Evolutionary conservation across 2,797 vertebrate species (phyloP).

Genomic region (Vireo griseus): DNA sequence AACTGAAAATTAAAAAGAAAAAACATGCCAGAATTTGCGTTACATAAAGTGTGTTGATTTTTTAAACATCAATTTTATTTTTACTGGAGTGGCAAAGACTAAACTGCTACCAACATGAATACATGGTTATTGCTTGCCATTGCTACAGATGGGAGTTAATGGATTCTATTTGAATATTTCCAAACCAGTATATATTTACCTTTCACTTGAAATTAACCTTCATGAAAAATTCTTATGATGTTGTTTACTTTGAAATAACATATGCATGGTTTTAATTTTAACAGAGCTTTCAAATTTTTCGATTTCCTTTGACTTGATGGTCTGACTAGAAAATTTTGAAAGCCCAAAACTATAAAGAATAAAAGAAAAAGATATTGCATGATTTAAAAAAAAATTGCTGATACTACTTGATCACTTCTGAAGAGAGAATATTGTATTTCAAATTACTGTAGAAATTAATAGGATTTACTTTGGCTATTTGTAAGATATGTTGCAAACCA

Average conservation of each 20-base stretch:
- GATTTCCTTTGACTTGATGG: neutral
- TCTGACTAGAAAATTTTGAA: neutral
- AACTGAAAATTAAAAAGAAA: neutral
- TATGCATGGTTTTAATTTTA: neutral
- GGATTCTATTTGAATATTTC: neutral
- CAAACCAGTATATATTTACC: neutral
- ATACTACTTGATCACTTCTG: neutral
- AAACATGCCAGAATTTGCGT: neutral
- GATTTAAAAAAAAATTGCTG: fast-evolving
- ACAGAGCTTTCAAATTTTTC: neutral
- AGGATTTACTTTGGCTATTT: neutral
- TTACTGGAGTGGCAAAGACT: neutral
- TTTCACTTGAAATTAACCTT: neutral
- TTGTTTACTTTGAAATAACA: neutral
- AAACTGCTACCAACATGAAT: neutral
- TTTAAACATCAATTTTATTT: neutral
- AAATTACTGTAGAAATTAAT: neutral
- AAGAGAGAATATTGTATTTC: neutral
- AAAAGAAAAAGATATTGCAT: neutral
- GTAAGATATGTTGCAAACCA: neutral
- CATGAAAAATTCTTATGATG: neutral
- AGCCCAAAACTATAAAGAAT: neutral
- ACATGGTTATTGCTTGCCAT: neutral
- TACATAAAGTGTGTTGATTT: neutral
- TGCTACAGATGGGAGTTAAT: neutral